Evolutionary conservation across 2,113 vertebrate genomes (phyloP).

Genomic region (Onychorhynchus coronatus): DNA sequence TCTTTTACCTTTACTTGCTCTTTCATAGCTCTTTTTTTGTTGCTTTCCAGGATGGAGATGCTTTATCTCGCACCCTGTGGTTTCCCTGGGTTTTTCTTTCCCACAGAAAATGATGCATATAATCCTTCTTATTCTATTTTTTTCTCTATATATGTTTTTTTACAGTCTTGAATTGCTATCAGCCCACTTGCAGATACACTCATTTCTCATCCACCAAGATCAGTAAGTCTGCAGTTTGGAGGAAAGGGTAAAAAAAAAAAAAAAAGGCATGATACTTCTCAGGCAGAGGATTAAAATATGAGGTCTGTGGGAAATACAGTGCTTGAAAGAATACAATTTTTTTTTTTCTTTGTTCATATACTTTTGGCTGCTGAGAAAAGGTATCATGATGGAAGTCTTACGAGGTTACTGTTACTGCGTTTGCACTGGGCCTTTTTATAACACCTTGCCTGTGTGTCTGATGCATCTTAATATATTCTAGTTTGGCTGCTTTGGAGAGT

Average conservation of each 20-base stretch:
- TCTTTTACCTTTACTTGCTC: not conserved
- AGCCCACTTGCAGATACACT: not conserved
- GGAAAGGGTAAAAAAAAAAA: not conserved
- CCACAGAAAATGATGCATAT: not conserved
- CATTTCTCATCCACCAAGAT: not conserved
- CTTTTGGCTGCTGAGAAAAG: not conserved
- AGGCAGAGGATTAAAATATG: not conserved
- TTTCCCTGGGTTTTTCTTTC: not conserved
- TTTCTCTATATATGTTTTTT: not conserved
- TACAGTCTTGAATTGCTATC: not conserved
- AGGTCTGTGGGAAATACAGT: not conserved
- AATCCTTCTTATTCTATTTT: not conserved
- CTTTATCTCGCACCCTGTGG: not conserved
- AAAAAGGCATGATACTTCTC: not conserved
- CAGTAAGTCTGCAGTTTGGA: not conserved
- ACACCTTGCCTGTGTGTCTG: not conserved
- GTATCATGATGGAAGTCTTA: not conserved
- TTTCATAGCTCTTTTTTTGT: not conserved
- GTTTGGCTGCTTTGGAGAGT: not conserved
- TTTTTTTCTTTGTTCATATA: not conserved
- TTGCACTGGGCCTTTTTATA: not conserved
- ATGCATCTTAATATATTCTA: not conserved
- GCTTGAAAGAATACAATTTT: not conserved
- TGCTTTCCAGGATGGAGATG: not conserved
- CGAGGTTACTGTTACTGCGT: not conserved